Evolutionary conservation across 2,888 invertebrate species (phyloP).

Genomic region (Autographa gamma): DNA sequence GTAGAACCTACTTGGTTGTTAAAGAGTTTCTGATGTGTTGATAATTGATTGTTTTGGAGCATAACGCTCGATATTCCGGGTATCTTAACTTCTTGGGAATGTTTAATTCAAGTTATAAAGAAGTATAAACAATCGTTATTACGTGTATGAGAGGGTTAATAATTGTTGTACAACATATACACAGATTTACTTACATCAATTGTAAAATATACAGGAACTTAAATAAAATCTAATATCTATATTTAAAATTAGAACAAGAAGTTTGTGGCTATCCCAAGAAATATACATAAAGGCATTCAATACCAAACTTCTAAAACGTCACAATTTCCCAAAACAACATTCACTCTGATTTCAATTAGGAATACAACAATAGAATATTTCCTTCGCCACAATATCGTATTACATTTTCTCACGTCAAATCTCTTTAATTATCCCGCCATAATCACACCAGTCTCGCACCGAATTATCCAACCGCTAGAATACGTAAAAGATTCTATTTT

Average conservation of each 20-base stretch:
- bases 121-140: not conserved
- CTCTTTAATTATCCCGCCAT: conserved; percentile 41
- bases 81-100: not conserved
- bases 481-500: conserved; percentile 59
- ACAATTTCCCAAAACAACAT: not conserved
- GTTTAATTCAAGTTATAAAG: not conserved
- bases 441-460: conserved; percentile 46
- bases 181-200: too few species aligned
- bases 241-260: too few species aligned
- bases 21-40: conserved; percentile 19
- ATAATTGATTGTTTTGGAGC: conserved; percentile 10
- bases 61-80: not conserved
- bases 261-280: too few species aligned
- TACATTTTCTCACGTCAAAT: conserved; percentile 31
- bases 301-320: not conserved
- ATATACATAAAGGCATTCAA: not conserved
- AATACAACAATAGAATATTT: not conserved
- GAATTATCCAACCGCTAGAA: conserved; percentile 47
- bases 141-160: not conserved
- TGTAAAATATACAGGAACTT: too few species aligned
- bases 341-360: not conserved
- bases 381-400: conserved; percentile 19
- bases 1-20: conserved; percentile 23
- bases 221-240: too few species aligned
- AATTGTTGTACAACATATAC: too few species aligned